Conservation (phyloP, 1,140 invertebrate genomes). For the Drosophila dunni region DNA sequence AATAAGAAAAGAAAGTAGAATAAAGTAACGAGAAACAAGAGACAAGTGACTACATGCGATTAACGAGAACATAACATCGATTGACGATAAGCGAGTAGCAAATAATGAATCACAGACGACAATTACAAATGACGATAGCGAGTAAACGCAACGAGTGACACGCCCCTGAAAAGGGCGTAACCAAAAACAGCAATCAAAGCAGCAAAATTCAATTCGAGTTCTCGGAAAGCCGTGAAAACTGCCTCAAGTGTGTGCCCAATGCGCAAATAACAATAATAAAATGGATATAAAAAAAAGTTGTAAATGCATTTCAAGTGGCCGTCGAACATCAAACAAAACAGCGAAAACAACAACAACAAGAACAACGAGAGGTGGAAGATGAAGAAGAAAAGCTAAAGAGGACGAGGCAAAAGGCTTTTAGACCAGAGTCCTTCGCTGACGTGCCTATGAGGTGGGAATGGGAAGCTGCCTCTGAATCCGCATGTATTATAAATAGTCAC, state of each 20-base stretch:
- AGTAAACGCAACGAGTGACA: background rate
- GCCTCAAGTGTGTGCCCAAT: slow-evolving; percentile 30
- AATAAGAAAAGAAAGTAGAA: too few relatives aligned
- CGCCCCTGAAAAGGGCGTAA: background rate
- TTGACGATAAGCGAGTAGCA: background rate
- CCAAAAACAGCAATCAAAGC: background rate
- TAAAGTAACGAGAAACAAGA: too few relatives aligned
- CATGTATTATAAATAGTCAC: slow-evolving; percentile 58
- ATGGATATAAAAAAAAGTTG: slow-evolving; percentile 25
- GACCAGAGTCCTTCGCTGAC: slow-evolving; percentile 37
- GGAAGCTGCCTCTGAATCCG: slow-evolving; percentile 27
- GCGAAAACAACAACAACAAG: slow-evolving; percentile 11
- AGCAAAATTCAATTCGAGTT: slow-evolving; percentile 42
- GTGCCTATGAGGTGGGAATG: slow-evolving; percentile 52
- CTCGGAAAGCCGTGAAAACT: background rate
- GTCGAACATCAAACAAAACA: slow-evolving; percentile 73
- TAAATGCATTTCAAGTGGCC: slow-evolving; percentile 77
- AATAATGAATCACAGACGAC: too few relatives aligned
- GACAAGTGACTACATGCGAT: too few relatives aligned
- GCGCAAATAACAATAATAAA: slow-evolving; percentile 10
- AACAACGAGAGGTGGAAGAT: background rate
- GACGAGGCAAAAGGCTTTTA: slow-evolving; percentile 68
- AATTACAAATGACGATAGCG: background rate
- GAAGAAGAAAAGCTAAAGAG: slow-evolving; percentile 7
- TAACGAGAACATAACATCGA: too few relatives aligned